Evolutionary conservation across 35 echinoderm and acorn worm species (phyloP).

Genomic region (Apostichopus parvimensis): DNA sequence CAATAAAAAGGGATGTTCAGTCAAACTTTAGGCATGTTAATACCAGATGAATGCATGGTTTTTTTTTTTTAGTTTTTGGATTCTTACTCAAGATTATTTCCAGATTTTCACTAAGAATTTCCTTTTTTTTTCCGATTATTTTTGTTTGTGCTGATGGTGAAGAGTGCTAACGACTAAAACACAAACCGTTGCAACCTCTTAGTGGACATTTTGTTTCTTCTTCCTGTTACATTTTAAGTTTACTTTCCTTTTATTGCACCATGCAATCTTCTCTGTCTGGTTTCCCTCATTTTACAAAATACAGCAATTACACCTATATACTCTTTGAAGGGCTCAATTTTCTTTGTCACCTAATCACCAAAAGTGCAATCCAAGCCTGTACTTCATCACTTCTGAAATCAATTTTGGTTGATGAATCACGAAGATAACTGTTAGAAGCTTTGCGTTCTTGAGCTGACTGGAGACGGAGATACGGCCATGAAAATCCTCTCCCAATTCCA

Average conservation of each 20-base stretch:
- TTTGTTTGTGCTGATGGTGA: too few species aligned
- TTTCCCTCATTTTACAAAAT: neutral
- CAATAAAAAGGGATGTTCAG: too few species aligned
- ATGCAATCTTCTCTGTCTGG: neutral
- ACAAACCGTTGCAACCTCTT: neutral
- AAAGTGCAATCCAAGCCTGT: conserved; percentile 12
- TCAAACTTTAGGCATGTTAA: too few species aligned
- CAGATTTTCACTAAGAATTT: too few species aligned
- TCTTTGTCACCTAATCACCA: conserved; percentile 1
- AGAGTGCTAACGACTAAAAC: too few species aligned
- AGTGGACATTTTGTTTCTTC: neutral
- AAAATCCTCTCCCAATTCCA: neutral
- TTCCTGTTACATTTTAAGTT: neutral
- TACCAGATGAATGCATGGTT: too few species aligned
- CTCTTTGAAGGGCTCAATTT: neutral
- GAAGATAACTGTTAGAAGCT: conserved; percentile 11
- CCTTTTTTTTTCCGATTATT: too few species aligned
- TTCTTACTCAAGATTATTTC: too few species aligned
- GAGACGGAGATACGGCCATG: neutral
- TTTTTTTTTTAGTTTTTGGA: too few species aligned
- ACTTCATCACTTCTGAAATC: conserved; percentile 18
- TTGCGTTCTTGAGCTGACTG: conserved; percentile 6
- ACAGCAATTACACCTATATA: neutral
- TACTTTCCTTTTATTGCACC: neutral
- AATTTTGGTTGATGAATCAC: conserved; percentile 7